Percentiles rank a stretch among this genome's conserved stretches.
These are phyloP conservation scores for Hanleya hanleyi DNA, from an alignment of 2,888 invertebrate species.

Conservation along the genomic window DNA sequence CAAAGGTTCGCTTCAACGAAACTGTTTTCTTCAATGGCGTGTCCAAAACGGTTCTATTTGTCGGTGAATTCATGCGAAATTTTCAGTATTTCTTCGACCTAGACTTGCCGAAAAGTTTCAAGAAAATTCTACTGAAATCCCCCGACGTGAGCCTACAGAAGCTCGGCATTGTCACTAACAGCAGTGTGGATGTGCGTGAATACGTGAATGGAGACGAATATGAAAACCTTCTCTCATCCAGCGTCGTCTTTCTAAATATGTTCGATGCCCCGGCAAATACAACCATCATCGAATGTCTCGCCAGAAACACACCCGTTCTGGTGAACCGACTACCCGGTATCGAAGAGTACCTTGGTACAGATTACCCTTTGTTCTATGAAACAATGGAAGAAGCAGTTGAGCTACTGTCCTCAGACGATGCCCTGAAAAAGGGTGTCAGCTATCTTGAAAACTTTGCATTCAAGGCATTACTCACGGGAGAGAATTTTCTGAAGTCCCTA, in stretches of 20 bases:
- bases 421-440: not conserved
- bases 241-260: not conserved
- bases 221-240: not conserved
- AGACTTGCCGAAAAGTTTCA: not conserved
- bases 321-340: slow-evolving; percentile 1
- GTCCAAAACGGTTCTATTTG: not conserved
- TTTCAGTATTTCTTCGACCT: slow-evolving; percentile 11
- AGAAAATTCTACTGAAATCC: not conserved
- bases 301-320: not conserved
- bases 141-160: not conserved
- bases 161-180: not conserved
- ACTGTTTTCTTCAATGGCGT: not conserved
- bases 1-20: not conserved
- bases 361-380: slow-evolving; percentile 7
- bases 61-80: slow-evolving; percentile 6
- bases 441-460: not conserved
- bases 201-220: not conserved
- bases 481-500: not conserved
- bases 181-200: not conserved
- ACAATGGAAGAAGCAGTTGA: not conserved
- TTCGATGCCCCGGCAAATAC: not conserved
- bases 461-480: not conserved
- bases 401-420: not conserved
- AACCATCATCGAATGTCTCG: slow-evolving; percentile 1
- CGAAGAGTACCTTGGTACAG: not conserved